phyloP scores from a whole-genome alignment of 2,888 invertebrate genomes.

The Chalcis sispes region DNA sequence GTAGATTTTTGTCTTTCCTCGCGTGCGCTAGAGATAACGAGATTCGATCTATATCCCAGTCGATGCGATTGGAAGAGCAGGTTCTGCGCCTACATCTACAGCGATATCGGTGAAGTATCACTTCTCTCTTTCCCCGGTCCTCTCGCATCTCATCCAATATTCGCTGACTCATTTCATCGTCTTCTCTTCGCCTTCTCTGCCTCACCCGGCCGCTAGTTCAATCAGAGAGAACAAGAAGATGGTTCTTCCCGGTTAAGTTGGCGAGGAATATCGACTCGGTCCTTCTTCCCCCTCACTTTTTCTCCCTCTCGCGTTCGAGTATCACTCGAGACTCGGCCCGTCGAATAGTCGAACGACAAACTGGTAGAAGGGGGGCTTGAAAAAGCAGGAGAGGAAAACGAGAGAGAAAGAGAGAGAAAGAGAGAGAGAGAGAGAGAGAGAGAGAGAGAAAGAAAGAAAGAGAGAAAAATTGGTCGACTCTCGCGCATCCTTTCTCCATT shows the following conservation, averaged over 20 bases:
- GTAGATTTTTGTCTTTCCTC: conserved; percentile 18
- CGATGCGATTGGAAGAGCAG: conserved; percentile 26
- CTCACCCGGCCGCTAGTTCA: conserved; percentile 28
- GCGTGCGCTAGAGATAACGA: conserved; percentile 33
- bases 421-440: neutral
- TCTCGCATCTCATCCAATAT: conserved; percentile 48
- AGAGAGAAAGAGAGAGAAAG: conserved; percentile 3
- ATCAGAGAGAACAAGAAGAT: conserved; percentile 52
- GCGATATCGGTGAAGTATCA: conserved; percentile 45
- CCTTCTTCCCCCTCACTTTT: neutral
- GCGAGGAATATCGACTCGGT: conserved; percentile 42
- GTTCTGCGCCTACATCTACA: conserved; percentile 6
- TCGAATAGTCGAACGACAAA: conserved; percentile 23
- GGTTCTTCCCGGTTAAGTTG: conserved; percentile 46
- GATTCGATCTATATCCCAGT: conserved; percentile 26
- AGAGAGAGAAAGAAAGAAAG: conserved; percentile 25
- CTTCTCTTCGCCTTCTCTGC: conserved; percentile 23
- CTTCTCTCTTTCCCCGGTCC: conserved; percentile 18
- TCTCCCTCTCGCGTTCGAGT: conserved; percentile 13
- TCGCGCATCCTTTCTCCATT: no score
- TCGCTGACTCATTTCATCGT: conserved; percentile 54
- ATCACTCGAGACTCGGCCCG: conserved; percentile 17
- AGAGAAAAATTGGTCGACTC: no score
- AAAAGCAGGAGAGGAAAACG: neutral
- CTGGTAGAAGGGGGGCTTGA: neutral